Conservation (phyloP, 2,888 invertebrate species). For the Nephrocerus scutellatus region DNA sequence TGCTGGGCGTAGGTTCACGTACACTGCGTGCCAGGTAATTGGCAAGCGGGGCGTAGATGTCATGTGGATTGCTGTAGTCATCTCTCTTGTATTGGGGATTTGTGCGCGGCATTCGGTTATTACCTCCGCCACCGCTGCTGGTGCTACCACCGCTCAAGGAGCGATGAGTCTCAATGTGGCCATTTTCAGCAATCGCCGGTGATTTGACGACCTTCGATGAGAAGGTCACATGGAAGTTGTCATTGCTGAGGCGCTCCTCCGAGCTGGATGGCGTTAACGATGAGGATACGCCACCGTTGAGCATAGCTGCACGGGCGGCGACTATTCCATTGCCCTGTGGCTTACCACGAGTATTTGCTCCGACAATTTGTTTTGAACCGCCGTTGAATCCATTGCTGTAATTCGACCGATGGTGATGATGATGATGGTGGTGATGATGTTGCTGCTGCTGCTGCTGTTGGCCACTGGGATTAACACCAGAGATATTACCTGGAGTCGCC, state of each 20-base stretch:
- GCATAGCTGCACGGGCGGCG: constrained; percentile 39
- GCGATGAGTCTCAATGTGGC: constrained; percentile 40
- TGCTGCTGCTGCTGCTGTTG: constrained; percentile 41
- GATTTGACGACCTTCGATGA: constrained; percentile 24
- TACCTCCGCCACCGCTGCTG: constrained; percentile 41
- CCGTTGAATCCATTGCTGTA: constrained; percentile 25
- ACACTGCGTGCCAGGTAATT: constrained; percentile 20
- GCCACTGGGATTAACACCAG: constrained; percentile 22
- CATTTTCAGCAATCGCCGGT: constrained; percentile 22
- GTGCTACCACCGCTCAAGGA: constrained; percentile 49
- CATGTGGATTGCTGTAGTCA: constrained; percentile 23
- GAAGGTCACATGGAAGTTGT: constrained; percentile 33
- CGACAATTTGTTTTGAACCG: too few relatives aligned
- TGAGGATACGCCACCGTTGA: constrained; percentile 35
- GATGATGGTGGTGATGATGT: constrained; percentile 23
- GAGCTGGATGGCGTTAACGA: constrained; percentile 46
- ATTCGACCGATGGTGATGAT: constrained; percentile 28
- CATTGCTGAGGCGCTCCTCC: constrained; percentile 44
- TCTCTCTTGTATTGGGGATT: constrained; percentile 51
- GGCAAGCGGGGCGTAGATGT: constrained; percentile 33
- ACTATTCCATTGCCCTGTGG: constrained; percentile 31
- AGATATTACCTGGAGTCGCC: constrained; percentile 4
- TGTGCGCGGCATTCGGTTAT: constrained; percentile 52
- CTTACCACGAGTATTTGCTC: constrained; percentile 22
- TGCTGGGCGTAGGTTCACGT: too few relatives aligned